A percentile compares a stretch with the other conserved stretches of the same genome.
These are phyloP conservation scores for Cebidichthys violaceus DNA, from an alignment of 2,113 vertebrate genomes.

Conservation along the genomic window DNA sequence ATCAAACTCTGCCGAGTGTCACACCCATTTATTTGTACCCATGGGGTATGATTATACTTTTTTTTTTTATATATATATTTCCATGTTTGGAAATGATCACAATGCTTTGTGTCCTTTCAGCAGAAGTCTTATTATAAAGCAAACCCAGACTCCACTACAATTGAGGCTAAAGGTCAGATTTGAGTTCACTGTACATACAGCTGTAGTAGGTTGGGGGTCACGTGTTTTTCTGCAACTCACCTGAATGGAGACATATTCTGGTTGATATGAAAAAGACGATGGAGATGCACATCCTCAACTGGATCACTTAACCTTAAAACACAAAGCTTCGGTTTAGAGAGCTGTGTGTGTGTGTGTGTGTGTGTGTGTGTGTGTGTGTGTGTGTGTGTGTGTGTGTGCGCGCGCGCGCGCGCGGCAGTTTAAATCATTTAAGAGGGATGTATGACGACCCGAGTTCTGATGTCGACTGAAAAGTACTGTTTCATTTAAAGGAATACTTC, in stretches of 20 bases:
- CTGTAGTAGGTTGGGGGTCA: neutral
- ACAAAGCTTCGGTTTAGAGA: neutral
- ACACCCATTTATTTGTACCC: constrained; percentile 65
- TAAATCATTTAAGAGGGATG: neutral
- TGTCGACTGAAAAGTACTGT: neutral
- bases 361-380: too few species aligned
- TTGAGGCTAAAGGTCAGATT: neutral
- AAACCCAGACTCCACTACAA: neutral
- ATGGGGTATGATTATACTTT: constrained; percentile 56
- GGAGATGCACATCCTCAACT: neutral
- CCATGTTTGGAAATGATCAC: constrained; percentile 46
- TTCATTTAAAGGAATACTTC: neutral
- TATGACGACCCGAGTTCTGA: neutral
- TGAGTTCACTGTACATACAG: neutral
- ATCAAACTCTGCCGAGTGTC: constrained; percentile 21
- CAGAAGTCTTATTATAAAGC: neutral
- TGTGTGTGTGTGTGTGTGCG: too few species aligned
- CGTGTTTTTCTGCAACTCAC: neutral
- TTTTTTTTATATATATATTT: constrained; percentile 13
- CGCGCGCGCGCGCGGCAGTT: too few species aligned
- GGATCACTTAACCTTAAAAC: neutral
- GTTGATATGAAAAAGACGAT: neutral
- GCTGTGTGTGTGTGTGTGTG: too few species aligned
- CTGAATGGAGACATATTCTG: neutral
- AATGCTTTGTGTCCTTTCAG: neutral